These are phyloP conservation scores for Drosophila truncata DNA, from an alignment of 1,140 invertebrate species.

Conservation along the genomic window DNA sequence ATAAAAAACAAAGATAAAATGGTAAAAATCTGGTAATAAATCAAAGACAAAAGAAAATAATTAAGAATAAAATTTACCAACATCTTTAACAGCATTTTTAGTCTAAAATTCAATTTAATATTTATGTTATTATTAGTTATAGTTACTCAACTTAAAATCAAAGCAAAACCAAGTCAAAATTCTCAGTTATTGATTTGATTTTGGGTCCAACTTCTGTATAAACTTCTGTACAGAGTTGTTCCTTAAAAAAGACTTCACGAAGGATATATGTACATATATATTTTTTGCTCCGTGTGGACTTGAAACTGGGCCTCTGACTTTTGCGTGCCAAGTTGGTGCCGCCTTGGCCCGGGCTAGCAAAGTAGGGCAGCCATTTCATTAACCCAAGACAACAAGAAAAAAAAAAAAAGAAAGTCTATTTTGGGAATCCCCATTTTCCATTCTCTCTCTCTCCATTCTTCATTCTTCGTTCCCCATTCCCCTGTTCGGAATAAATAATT, in stretches of 20 bases:
- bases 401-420: conserved; percentile 25
- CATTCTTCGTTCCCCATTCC: conserved; percentile 7
- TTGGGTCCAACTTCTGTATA: background rate
- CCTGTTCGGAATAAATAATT: conserved; percentile 34
- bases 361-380: conserved; percentile 75
- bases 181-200: conserved; percentile 2
- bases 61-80: background rate
- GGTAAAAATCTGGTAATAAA: too few relatives aligned
- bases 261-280: background rate
- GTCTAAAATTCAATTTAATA: too few relatives aligned
- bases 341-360: conserved; percentile 63
- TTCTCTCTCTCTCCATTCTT: background rate
- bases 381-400: conserved; percentile 50
- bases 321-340: conserved; percentile 54
- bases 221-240: background rate
- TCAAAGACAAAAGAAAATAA: background rate
- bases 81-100: background rate
- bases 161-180: background rate
- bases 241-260: conserved; percentile 5
- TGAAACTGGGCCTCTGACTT: conserved; percentile 46
- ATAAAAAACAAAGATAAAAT: conserved; percentile 2
- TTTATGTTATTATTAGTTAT: background rate
- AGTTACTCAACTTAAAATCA: background rate
- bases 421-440: conserved; percentile 22
- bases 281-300: conserved; percentile 15